Base-by-base conservation (phyloP, 1,140 invertebrate genomes). In the Bombus pascuorum region DNA sequence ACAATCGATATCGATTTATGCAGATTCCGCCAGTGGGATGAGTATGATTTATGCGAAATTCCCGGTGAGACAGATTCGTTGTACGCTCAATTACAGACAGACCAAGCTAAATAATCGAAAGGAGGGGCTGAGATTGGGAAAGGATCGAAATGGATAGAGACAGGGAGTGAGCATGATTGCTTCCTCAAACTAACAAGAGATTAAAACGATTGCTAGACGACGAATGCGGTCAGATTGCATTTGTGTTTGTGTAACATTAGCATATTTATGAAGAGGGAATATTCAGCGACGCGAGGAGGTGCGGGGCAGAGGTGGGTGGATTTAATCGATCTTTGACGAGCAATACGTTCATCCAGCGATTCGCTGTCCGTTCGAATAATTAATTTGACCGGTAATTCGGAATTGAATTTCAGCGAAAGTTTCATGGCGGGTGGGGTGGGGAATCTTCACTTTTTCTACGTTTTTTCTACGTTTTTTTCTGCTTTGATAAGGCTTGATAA, bases 231-330 rank as follows among this genome's bases (percentile, higher is more conserved):
- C 66, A 44, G 59, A 57, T 84, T 79, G 76, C 82, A 42, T 42
- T 79, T 15, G 82, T 59, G 75, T 79, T 79, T 72, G 82, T 34
- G 53, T 25, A 37, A 39, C 42, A 85, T 85, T 85, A 80, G 66
- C 76, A 85, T 85, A 85, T 85, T 85, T 80, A 85, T 72, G 83
- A 85, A 70, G 68, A 47, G 68, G 39, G 68, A 85, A 85, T 85
- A 85, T 80, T 85, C 83, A 80, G 53, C 34, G 59, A n/a, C 3
- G 13, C 5, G 37, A 57, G 6, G 37, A 28, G 39, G 68, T 39
- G 71, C 47, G 71, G 13, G 6, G 15, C 13, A 34, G 65, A 15
- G 65, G 65, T 15, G 2, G 47, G 12, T 28, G 66, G 66, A 65
- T 85, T 80, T 80, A 65, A 80, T 85, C 68, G 77, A 80, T 80